Conservation (phyloP, 1,140 invertebrate genomes). For the Drosophila mayri region DNA sequence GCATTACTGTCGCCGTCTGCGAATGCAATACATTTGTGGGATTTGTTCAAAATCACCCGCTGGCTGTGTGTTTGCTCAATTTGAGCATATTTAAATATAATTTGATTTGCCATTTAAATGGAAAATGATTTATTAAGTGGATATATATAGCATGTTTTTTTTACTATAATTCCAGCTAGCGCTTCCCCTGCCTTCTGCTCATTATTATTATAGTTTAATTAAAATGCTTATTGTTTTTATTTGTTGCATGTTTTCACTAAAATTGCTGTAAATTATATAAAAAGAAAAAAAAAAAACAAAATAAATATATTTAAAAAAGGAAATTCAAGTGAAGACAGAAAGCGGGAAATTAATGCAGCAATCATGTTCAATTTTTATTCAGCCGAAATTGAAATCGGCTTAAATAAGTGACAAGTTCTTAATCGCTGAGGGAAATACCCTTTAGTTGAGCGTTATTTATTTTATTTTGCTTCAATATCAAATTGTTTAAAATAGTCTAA, state of each 20-base stretch:
- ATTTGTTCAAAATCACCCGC: constrained; percentile 16
- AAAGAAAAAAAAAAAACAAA: not conserved
- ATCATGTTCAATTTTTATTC: constrained; percentile 36
- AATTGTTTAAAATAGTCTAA: not conserved
- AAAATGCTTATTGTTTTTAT: constrained; percentile 73
- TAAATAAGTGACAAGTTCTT: not conserved
- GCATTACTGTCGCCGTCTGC: not conserved
- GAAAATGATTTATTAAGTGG: constrained; percentile 64
- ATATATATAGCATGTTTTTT: not conserved
- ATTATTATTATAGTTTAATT: constrained; percentile 74
- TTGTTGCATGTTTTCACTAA: constrained; percentile 51
- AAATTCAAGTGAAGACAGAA: constrained; percentile 9
- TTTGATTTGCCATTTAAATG: constrained; percentile 69
- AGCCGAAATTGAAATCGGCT: constrained; percentile 33
- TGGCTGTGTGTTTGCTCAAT: constrained; percentile 48
- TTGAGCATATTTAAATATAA: constrained; percentile 67
- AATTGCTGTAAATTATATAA: constrained; percentile 46
- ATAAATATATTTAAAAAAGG: not conserved
- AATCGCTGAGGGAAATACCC: not conserved
- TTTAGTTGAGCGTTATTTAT: not conserved
- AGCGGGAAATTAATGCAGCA: constrained; percentile 27
- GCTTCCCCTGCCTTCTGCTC: constrained; percentile 11
- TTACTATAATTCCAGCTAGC: constrained; percentile 11
- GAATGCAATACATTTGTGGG: not conserved
- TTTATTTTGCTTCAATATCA: not conserved